Conservation (phyloP, 2,888 invertebrate species). For the Himalopsyche anomala region DNA sequence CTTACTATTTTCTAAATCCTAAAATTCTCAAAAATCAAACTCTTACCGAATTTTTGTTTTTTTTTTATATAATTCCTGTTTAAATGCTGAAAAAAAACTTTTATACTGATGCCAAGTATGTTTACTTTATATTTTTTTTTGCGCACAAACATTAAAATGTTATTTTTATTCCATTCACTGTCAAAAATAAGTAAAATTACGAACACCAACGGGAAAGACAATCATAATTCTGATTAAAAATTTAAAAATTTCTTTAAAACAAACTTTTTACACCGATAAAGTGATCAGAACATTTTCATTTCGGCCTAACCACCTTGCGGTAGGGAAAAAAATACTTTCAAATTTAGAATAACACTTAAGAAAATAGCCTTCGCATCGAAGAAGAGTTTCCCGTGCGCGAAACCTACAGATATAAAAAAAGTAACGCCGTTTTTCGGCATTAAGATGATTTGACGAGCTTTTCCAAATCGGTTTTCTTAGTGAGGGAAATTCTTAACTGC, state of each 20-base stretch:
- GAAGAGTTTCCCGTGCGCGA: slow-evolving; percentile 5
- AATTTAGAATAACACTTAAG: slow-evolving; percentile 34
- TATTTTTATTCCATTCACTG: slow-evolving; percentile 7
- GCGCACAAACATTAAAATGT: neutral
- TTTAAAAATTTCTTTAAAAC: neutral
- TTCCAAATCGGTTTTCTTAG: slow-evolving; percentile 21
- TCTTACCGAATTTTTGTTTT: too few relatives aligned
- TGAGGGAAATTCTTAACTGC: slow-evolving; percentile 15
- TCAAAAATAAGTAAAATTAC: slow-evolving; percentile 19
- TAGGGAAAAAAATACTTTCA: slow-evolving; percentile 20
- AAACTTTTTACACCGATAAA: slow-evolving; percentile 34
- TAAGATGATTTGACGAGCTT: slow-evolving; percentile 34
- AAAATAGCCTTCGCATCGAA: slow-evolving; percentile 31
- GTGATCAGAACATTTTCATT: slow-evolving; percentile 23
- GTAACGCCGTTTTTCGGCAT: slow-evolving; percentile 22
- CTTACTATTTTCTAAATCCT: too few relatives aligned
- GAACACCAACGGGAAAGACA: neutral
- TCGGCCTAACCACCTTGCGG: neutral
- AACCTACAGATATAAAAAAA: slow-evolving; percentile 16
- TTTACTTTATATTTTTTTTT: neutral
- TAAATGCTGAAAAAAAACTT: too few relatives aligned
- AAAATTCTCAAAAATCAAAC: too few relatives aligned
- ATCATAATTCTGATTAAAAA: slow-evolving; percentile 34
- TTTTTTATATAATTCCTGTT: too few relatives aligned
- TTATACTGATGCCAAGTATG: too few relatives aligned